phyloP scores from a whole-genome alignment of 35 echinoderm and acorn worm species.

The Eucidaris tribuloides region DNA sequence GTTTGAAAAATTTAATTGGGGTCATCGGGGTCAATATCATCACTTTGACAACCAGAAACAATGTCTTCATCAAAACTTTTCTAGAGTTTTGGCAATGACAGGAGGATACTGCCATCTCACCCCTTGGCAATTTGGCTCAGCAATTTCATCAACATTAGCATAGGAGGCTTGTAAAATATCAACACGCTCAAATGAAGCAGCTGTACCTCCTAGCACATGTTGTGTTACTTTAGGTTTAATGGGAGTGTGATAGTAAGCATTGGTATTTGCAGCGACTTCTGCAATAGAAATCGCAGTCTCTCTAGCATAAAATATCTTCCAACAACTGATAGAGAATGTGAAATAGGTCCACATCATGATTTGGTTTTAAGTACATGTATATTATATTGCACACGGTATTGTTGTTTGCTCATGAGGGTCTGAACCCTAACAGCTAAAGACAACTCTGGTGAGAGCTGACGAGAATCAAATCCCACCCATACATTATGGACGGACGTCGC shows the following conservation, averaged over 20 bases:
- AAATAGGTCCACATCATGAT: background rate
- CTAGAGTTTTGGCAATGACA: constrained; percentile 52
- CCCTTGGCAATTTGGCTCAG: constrained; percentile 21
- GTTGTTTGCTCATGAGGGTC: background rate
- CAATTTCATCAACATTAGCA: background rate
- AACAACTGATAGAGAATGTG: background rate
- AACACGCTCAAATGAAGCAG: background rate
- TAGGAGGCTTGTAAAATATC: background rate
- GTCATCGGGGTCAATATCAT: constrained; percentile 4
- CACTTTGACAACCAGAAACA: background rate
- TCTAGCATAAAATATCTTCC: background rate
- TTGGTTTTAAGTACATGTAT: background rate
- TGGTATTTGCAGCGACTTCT: background rate
- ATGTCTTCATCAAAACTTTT: constrained; percentile 43
- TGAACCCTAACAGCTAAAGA: background rate
- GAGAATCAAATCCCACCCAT: background rate
- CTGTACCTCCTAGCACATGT: background rate
- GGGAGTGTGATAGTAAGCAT: background rate
- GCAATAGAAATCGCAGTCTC: background rate
- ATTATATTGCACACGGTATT: background rate
- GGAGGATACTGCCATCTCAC: constrained; percentile 24
- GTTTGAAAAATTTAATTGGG: background rate
- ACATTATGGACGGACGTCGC: background rate
- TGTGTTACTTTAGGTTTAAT: background rate
- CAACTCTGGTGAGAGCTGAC: background rate